A percentile compares a stretch with the other conserved stretches of the same genome.
phyloP scores from a whole-genome alignment of 1,140 invertebrate genomes.

The Scaptomyza pallida region DNA sequence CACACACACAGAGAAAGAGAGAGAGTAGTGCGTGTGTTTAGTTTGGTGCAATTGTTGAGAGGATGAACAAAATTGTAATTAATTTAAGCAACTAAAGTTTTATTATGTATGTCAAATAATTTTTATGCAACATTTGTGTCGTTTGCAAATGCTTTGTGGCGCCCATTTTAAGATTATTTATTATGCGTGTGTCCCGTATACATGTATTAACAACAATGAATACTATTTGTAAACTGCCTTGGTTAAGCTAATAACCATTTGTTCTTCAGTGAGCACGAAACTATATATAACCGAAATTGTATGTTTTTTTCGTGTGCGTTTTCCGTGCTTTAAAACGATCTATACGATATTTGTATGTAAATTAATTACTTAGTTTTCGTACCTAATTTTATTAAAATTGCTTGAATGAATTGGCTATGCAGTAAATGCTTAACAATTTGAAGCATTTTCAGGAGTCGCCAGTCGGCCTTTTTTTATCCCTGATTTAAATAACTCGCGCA shows the following conservation, averaged over 20 bases:
- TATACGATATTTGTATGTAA: conserved; percentile 48
- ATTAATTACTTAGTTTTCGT: conserved; percentile 11
- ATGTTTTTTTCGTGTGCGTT: conserved; percentile 41
- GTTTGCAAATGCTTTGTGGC: conserved; percentile 67
- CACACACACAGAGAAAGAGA: conserved; percentile 27
- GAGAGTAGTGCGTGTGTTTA: conserved; percentile 53
- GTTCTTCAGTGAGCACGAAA: conserved; percentile 66
- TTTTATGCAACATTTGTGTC: conserved; percentile 71
- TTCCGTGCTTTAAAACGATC: conserved; percentile 41
- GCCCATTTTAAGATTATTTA: conserved; percentile 76
- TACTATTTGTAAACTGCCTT: conserved; percentile 77
- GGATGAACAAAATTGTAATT: conserved; percentile 71
- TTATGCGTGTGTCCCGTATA: conserved; percentile 52
- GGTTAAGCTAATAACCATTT: conserved; percentile 68
- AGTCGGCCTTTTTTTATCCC: conserved; percentile 7
- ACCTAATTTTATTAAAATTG: conserved; percentile 1
- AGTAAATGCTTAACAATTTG: neutral
- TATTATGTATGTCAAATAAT: conserved; percentile 70
- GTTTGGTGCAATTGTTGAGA: conserved; percentile 69
- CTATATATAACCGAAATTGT: conserved; percentile 11
- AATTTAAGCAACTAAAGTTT: conserved; percentile 79
- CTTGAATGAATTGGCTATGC: conserved; percentile 5
- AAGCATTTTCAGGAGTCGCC: conserved; percentile 21
- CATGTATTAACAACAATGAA: conserved; percentile 57
- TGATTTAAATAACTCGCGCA: conserved; percentile 33